phyloP scores from a whole-genome alignment of 2,797 vertebrate genomes.

The Prionace glauca region DNA sequence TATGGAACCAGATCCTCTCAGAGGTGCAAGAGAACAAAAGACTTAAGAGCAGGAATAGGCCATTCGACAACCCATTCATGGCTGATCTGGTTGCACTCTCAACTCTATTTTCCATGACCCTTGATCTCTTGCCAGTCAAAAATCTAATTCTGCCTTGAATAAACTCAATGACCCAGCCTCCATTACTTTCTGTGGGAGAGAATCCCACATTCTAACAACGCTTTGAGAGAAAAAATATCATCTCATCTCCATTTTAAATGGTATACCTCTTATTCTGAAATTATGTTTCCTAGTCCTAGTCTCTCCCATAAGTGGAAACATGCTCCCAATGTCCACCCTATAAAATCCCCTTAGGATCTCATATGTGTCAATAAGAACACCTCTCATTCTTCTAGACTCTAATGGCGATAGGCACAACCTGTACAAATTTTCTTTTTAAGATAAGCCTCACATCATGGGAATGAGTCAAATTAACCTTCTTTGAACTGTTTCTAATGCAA shows the following conservation, averaged over 20 bases:
- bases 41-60: not conserved
- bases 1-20: too few relatives aligned
- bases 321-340: too few relatives aligned
- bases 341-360: too few relatives aligned
- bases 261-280: not conserved
- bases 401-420: too few relatives aligned
- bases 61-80: not conserved
- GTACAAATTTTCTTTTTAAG: too few relatives aligned
- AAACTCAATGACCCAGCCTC: not conserved
- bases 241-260: not conserved
- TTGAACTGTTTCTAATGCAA: too few relatives aligned
- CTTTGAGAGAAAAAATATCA: not conserved
- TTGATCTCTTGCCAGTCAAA: not conserved
- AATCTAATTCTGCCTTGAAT: not conserved
- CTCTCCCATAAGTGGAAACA: not conserved
- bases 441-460: too few relatives aligned
- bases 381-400: too few relatives aligned
- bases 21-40: not conserved
- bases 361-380: too few relatives aligned
- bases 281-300: not conserved
- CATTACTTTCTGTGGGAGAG: not conserved
- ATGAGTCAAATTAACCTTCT: too few relatives aligned
- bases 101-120: not conserved
- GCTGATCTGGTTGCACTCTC: not conserved
- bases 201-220: not conserved